Conservation (phyloP, 2,113 vertebrate genomes). For the Colaptes auratus region DNA sequence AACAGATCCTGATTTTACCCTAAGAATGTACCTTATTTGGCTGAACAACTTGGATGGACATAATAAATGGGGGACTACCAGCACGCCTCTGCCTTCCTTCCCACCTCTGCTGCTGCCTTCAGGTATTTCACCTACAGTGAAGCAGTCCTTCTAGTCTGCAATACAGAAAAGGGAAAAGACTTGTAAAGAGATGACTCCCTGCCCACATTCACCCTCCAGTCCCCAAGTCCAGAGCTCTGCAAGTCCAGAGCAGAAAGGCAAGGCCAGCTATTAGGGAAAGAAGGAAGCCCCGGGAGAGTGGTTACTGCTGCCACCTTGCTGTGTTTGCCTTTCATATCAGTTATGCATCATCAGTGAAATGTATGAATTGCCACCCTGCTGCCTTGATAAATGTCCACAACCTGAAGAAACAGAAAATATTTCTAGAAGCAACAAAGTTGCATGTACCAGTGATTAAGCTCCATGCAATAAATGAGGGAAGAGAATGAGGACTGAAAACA, state of each 20-base stretch:
- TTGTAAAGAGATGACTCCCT: neutral
- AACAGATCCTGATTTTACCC: neutral
- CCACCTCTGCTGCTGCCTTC: neutral
- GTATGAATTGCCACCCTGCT: neutral
- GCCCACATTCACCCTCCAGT: neutral
- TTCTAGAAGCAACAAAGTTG: neutral
- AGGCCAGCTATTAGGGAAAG: neutral
- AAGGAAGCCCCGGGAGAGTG: neutral
- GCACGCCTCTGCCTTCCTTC: neutral
- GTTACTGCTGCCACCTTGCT: neutral
- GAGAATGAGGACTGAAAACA: neutral
- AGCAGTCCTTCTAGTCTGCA: neutral
- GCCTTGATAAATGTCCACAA: neutral
- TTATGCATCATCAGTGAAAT: neutral
- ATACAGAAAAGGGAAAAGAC: neutral
- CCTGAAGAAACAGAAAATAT: neutral
- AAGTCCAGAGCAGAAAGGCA: neutral
- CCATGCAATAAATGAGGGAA: neutral
- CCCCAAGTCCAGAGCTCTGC: neutral
- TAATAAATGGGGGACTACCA: neutral
- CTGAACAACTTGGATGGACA: neutral
- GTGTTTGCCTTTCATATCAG: neutral
- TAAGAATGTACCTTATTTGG: neutral
- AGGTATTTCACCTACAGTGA: neutral
- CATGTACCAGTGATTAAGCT: neutral